phyloP scores from a whole-genome alignment of 1,140 invertebrate genomes.

The Drosophila azteca region DNA sequence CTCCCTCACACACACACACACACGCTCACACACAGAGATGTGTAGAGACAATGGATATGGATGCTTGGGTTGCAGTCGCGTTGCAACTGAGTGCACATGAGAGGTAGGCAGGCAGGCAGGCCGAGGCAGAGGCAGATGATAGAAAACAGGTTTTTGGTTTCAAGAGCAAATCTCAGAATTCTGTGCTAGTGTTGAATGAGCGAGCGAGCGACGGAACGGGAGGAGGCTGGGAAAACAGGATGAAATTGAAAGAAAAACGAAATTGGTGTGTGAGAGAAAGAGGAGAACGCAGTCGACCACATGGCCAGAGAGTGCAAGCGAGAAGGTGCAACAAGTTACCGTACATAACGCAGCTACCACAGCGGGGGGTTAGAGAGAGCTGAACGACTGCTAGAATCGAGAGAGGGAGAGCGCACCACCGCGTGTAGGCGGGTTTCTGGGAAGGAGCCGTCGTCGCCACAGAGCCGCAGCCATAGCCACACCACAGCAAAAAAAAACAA shows the following conservation, averaged over 20 bases:
- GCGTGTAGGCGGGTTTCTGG: conserved; percentile 26
- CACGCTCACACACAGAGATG: not conserved
- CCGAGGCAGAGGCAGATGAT: conserved; percentile 35
- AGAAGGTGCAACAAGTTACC: conserved; percentile 67
- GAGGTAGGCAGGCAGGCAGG: conserved; percentile 25
- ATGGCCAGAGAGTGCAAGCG: conserved; percentile 53
- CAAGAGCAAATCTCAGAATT: conserved; percentile 60
- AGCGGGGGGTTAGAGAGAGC: conserved; percentile 49
- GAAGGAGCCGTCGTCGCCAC: conserved; percentile 12
- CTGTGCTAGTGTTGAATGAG: conserved; percentile 45
- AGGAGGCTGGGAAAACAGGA: conserved; percentile 64
- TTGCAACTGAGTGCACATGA: conserved; percentile 45
- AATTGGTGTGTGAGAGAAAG: conserved; percentile 32
- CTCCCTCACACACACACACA: not conserved
- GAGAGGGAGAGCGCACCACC: not conserved
- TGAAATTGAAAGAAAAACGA: conserved; percentile 66
- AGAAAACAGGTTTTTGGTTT: conserved; percentile 73
- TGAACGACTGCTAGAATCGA: conserved; percentile 16
- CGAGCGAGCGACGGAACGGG: not conserved
- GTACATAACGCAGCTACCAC: conserved; percentile 26
- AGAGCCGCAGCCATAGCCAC: not conserved
- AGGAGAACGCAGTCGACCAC: conserved; percentile 33
- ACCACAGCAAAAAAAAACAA: too few relatives aligned
- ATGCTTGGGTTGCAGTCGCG: conserved; percentile 35
- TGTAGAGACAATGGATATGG: conserved; percentile 10